Evolutionary conservation across 1,140 invertebrate genomes (phyloP).

Genomic region (Bombus ignitus): DNA sequence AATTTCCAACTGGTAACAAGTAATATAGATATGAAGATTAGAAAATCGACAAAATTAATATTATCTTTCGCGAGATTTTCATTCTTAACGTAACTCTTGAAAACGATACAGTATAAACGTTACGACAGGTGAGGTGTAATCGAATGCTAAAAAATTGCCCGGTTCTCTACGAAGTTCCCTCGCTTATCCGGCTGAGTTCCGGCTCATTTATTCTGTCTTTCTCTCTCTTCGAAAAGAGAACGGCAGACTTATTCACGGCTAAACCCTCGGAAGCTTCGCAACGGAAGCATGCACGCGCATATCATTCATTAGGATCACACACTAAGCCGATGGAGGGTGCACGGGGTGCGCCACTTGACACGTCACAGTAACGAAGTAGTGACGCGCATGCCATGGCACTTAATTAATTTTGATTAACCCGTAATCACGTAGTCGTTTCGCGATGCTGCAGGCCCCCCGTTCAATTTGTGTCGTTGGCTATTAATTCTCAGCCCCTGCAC

Average conservation of each 20-base stretch:
- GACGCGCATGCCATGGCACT: constrained; percentile 81
- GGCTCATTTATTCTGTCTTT: constrained; percentile 52
- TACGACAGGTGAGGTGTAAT: not conserved
- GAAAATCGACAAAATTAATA: not conserved
- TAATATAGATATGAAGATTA: not conserved
- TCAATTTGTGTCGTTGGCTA: constrained; percentile 80
- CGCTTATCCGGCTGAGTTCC: constrained; percentile 52
- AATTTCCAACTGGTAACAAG: not conserved
- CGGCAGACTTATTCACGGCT: constrained; percentile 49
- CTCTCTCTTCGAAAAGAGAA: not conserved
- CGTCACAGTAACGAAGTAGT: constrained; percentile 82
- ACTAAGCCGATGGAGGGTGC: constrained; percentile 49
- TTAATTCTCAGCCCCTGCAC: constrained; percentile 74
- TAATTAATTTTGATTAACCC: constrained; percentile 83
- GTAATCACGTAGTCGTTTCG: constrained; percentile 81
- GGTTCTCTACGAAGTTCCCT: constrained; percentile 35
- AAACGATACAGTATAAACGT: not conserved
- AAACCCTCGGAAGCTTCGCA: constrained; percentile 60
- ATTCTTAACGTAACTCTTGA: not conserved
- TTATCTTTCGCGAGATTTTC: not conserved
- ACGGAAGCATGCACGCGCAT: constrained; percentile 76
- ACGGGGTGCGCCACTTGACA: constrained; percentile 77
- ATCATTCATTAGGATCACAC: constrained; percentile 79
- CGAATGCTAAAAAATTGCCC: constrained; percentile 14
- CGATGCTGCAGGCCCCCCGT: constrained; percentile 74